phyloP scores from a whole-genome alignment of 2,888 invertebrate species.

The Nymphalis c-album region DNA sequence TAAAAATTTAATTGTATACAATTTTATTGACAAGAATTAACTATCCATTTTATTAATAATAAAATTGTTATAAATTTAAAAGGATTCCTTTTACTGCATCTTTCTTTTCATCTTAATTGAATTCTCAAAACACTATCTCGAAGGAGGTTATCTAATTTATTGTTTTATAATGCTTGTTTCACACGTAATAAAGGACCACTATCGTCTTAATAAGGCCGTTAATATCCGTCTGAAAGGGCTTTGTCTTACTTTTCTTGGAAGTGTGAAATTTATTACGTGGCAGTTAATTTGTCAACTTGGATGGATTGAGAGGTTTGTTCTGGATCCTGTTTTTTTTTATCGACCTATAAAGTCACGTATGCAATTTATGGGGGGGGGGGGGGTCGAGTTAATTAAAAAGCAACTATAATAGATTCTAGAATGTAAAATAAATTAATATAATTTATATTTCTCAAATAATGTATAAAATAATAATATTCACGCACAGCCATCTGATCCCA shows the following conservation, averaged over 20 bases:
- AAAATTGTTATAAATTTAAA: not conserved
- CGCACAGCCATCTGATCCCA: too few relatives aligned
- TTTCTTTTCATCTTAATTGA: constrained; percentile 20
- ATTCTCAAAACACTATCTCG: constrained; percentile 22
- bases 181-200: constrained; percentile 38
- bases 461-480: too few relatives aligned
- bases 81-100: not conserved
- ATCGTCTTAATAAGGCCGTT: constrained; percentile 34
- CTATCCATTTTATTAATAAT: not conserved
- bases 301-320: not conserved
- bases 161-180: constrained; percentile 38
- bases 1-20: too few relatives aligned
- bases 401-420: too few relatives aligned
- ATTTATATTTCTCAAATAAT: too few relatives aligned
- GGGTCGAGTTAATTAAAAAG: too few relatives aligned
- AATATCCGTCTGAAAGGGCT: constrained; percentile 31
- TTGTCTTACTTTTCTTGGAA: constrained; percentile 27
- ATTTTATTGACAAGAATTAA: not conserved
- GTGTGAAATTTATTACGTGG: not conserved
- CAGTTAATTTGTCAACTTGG: constrained; percentile 1
- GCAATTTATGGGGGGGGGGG: too few relatives aligned
- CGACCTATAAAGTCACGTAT: not conserved
- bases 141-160: constrained; percentile 38
- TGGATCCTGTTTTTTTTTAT: not conserved
- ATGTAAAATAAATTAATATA: too few relatives aligned